A percentile compares a stretch with the other conserved stretches of the same genome.
Evolutionary conservation across 2,113 vertebrate genomes (phyloP).

Genomic region (Brienomyrus longianalis): DNA sequence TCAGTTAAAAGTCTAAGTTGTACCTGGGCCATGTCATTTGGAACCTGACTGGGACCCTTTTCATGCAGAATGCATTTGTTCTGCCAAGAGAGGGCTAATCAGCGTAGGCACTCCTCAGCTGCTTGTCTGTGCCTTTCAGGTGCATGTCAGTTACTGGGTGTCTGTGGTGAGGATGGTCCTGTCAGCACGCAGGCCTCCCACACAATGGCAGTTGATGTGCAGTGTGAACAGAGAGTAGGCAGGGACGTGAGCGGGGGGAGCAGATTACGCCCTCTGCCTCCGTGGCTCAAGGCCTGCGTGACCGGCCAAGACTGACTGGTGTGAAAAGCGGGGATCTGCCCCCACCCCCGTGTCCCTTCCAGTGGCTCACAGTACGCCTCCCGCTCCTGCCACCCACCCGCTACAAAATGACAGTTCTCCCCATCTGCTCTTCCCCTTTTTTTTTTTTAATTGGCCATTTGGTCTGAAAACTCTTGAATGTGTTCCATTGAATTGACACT

Average conservation of each 20-base stretch:
- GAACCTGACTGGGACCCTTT: neutral
- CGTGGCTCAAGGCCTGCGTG: neutral
- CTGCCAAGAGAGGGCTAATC: neutral
- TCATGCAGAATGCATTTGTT: neutral
- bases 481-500: neutral
- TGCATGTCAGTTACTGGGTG: slow-evolving; percentile 6
- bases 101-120: neutral
- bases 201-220: neutral
- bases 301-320: neutral
- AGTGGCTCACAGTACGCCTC: neutral
- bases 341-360: neutral
- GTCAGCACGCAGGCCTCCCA: neutral
- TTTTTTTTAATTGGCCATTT: slow-evolving; percentile 10
- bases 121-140: neutral
- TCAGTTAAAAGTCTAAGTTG: neutral
- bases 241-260: neutral
- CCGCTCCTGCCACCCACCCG: slow-evolving; percentile 2
- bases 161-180: neutral
- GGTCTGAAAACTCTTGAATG: slow-evolving; percentile 7
- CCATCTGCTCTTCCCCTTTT: slow-evolving; percentile 7
- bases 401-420: neutral
- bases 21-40: neutral
- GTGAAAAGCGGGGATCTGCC: neutral
- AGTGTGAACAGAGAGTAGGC: neutral
- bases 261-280: neutral